A percentile compares a stretch with the other conserved stretches of the same genome.
Evolutionary conservation across 1,140 invertebrate species (phyloP).

Genomic region (Eueides isabella): DNA sequence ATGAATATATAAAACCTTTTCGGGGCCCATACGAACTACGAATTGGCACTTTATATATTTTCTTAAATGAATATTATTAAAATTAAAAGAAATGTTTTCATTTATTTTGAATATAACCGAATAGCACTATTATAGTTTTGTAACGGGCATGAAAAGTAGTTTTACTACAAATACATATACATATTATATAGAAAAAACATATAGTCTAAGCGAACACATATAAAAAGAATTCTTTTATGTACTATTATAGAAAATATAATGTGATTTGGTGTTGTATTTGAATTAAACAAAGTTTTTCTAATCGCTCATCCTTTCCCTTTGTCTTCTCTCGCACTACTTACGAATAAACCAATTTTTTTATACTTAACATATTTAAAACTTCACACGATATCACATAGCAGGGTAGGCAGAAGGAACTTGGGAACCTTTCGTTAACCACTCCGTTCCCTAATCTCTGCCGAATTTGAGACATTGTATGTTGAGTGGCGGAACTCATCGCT

Average conservation of each 20-base stretch:
- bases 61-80: slow-evolving; percentile 61
- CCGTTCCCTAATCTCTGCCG: too few relatives aligned
- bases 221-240: slow-evolving; percentile 73
- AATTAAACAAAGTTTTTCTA: slow-evolving; percentile 80
- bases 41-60: slow-evolving; percentile 63
- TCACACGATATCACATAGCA: too few relatives aligned
- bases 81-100: slow-evolving; percentile 49
- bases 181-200: slow-evolving; percentile 6
- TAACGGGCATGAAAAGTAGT: slow-evolving; percentile 43
- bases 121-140: slow-evolving; percentile 42
- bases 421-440: too few relatives aligned
- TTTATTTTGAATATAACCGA: slow-evolving; percentile 28
- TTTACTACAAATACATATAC: slow-evolving; percentile 48
- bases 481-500: too few relatives aligned
- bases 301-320: slow-evolving; percentile 72
- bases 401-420: too few relatives aligned
- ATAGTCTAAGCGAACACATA: slow-evolving; percentile 64
- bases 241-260: slow-evolving; percentile 81
- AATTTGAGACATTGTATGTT: too few relatives aligned
- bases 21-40: slow-evolving; percentile 50
- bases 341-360: too few relatives aligned
- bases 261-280: slow-evolving; percentile 81
- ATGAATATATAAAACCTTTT: slow-evolving; percentile 26
- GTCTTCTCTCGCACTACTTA: slow-evolving; percentile 3
- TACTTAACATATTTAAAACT: too few relatives aligned